These are phyloP conservation scores for Lepidotrigona ventralis DNA, from an alignment of 1,140 invertebrate species.

Conservation along the genomic window DNA sequence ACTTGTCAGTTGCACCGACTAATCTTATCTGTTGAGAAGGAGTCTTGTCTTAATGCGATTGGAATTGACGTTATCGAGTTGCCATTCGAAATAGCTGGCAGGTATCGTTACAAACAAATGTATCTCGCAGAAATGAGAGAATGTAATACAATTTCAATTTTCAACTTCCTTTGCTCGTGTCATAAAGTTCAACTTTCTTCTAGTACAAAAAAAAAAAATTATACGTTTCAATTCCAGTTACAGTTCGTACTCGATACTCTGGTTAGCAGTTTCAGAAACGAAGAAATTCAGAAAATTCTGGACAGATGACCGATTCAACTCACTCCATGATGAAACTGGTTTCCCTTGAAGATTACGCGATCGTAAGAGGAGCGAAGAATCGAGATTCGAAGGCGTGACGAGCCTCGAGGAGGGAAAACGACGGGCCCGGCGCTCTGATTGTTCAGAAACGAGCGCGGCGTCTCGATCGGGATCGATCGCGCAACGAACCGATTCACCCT, in stretches of 20 bases:
- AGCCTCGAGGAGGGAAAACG: conserved; percentile 56
- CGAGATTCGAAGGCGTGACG: conserved; percentile 65
- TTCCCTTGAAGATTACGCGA: background rate
- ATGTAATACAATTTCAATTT: background rate
- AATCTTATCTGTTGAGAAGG: background rate
- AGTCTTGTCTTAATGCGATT: background rate
- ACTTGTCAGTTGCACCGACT: background rate
- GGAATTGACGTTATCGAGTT: background rate
- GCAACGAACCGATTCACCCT: conserved; percentile 34
- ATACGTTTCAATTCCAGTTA: no score
- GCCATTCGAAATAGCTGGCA: background rate
- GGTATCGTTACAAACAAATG: background rate
- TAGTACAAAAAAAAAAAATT: no score
- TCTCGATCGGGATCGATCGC: conserved; percentile 42
- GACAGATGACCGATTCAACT: background rate
- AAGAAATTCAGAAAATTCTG: no score
- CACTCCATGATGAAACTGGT: background rate
- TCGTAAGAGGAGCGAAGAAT: background rate
- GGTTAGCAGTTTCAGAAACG: no score
- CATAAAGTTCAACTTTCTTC: background rate
- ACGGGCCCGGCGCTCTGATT: conserved; percentile 30
- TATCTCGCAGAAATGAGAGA: background rate
- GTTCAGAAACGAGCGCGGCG: conserved; percentile 28
- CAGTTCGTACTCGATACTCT: no score
- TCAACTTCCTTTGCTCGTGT: background rate